Evolutionary conservation across 2,888 invertebrate genomes (phyloP), one percentile per base, ranked within the genome.

Genomic region (Diploptera punctata): DNA sequence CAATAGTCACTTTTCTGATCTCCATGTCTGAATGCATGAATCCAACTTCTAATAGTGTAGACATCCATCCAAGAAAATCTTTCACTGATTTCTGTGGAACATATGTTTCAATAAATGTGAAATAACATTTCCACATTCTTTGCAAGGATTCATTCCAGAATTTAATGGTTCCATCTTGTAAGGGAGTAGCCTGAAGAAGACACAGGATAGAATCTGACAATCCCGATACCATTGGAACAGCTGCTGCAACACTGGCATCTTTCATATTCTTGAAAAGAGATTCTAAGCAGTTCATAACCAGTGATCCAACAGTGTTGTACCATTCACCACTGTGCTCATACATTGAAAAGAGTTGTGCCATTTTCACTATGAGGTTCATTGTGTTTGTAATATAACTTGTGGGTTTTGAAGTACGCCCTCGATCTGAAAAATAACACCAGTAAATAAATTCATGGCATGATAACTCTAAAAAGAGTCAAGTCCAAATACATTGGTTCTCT

Each of bases 41-140:
- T 16, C 52, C 68, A 33, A 16, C 21, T 9, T 68, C 68, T 29
- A 68, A 10, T 21, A 38, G 21, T 19, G 21, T 9, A 13, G 21
- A 54, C n/a, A 68, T 52, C 65, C 65, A 65, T 5, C 44, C 26
- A 24, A 47, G 3, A 13, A 44, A 24, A 10, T 65, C 65, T 19
- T 44, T 65, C 18, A 65, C 44, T 44, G 65, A 65, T n/a, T 65
- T 65, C 18, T 65, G 44, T 9, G 24, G 47, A 7, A 65, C 13
- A 2, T n/a, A 65, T 0, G 26, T 65, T 24, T 65, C 65, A 5
- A 65, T 47, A 24, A 65, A 65, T 7, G 3, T 21, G 5, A 65
- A 65, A 65, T 65, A 65, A 44, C 26, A 16, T 26, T 47, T 65
- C 65, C 65, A 65, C 65, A 65, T 47, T 26, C 47, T 16, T 10